Base-by-base conservation (phyloP, 2,888 invertebrate genomes). In the Caenorhabditis drosophilae region DNA sequence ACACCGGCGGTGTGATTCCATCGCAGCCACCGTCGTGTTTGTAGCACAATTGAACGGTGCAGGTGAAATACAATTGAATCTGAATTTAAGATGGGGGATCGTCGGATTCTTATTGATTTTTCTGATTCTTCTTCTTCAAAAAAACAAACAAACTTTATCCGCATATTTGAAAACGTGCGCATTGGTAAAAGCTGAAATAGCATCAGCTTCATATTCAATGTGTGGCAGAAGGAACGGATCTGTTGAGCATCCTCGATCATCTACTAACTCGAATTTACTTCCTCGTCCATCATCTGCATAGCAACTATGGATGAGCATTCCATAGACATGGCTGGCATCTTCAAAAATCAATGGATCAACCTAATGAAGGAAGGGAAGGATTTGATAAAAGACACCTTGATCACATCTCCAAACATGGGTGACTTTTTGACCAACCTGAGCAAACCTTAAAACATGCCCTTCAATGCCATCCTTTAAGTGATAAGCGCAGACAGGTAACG, bases 281-380 rank as follows among this genome's bases (percentile, higher is more conserved):
- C 83, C 83, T n/a, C 69, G 71, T 1, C 83, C 83, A 55, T 83
- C 83, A 54, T 83, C 83, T 12, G 83, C 83, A 59, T 72, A 83
- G 52, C 83, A 83, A 42, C 76, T 77, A 60, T 83, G 83, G 41
- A 83, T 78, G 41, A 83, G 57, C 46, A 83, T 72, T 11, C 82
- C 82, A 58, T 81, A 83, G 11, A 83, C 70, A 34, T 67, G 75
- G 16, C 75, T 78, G 12, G 78, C 82, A 27, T 66, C 78, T 78
- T 44, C 63, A 67, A 11, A n/a, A 25, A 52, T 26, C 20, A 27
- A 27, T 11, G 4, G 4, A 54, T 20, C n/a, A n/a, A n/a, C n/a
- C n/a, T n/a, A n/a, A n/a, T n/a, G n/a, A n/a, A n/a, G n/a, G n/a
- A n/a, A n/a, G n/a, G n/a, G n/a, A n/a, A n/a, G n/a, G n/a, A n/a